A percentile compares a stretch with the other conserved stretches of the same genome.
phyloP scores from a whole-genome alignment of 92 coral and sea anemone species.

The Plumapathes pennacea region DNA sequence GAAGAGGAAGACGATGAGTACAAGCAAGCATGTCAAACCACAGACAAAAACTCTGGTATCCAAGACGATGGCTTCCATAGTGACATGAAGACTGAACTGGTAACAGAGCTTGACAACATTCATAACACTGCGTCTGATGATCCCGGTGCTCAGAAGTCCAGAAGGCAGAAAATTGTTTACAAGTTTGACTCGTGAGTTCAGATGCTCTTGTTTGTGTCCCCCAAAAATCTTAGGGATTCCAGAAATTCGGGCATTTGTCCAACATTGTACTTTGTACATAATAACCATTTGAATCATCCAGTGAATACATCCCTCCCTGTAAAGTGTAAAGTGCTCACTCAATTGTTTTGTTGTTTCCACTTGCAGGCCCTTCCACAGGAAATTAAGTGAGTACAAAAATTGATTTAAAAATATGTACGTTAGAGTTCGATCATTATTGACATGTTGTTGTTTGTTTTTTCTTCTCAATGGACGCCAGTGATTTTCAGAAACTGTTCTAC shows the following conservation, averaged over 20 bases:
- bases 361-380: conserved; percentile 74
- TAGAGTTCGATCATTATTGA: not conserved
- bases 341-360: not conserved
- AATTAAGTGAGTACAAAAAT: conserved; percentile 59
- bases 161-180: conserved; percentile 67
- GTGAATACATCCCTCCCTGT: no score
- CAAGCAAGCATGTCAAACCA: conserved; percentile 4
- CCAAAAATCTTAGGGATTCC: not conserved
- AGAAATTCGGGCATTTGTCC: not conserved
- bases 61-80: no score
- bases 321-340: no score
- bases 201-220: not conserved
- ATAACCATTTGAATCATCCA: no score
- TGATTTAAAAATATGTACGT: not conserved
- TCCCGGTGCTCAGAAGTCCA: conserved; percentile 33
- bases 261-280: no score
- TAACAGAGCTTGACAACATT: conserved; percentile 6
- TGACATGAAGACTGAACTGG: conserved; percentile 10
- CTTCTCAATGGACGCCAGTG: no score
- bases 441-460: not conserved
- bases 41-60: conserved; percentile 8
- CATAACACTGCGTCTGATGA: not conserved
- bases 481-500: no score
- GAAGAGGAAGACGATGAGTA: conserved; percentile 66
- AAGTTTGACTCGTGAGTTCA: conserved; percentile 85